phyloP scores from a whole-genome alignment of 2,888 invertebrate species.

The Chrysolina haemoptera region DNA sequence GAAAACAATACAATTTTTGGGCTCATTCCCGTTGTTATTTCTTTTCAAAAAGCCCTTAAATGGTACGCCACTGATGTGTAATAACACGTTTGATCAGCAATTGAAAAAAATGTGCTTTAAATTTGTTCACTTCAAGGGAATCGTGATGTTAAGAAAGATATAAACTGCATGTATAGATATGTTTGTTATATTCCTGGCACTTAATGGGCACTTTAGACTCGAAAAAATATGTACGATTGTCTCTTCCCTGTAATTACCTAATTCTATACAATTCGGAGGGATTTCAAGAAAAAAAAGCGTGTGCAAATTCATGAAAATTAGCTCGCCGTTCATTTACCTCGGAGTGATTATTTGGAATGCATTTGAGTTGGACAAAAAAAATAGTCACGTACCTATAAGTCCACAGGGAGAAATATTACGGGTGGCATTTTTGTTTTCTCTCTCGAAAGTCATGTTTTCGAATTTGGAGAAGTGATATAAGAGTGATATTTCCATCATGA shows the following conservation, averaged over 20 bases:
- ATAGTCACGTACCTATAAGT: not conserved
- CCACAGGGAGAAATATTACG: conserved; percentile 1
- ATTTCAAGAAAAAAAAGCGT: conserved; percentile 20
- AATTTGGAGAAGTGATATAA: too few species aligned
- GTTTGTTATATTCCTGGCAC: conserved; percentile 25
- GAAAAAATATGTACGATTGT: conserved; percentile 31
- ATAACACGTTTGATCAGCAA: conserved; percentile 42
- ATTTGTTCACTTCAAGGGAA: conserved; percentile 49
- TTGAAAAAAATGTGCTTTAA: conserved; percentile 46
- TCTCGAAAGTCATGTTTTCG: not conserved
- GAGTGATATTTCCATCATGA: too few species aligned
- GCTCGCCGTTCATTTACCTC: not conserved
- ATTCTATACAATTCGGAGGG: conserved; percentile 29
- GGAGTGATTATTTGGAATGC: conserved; percentile 4
- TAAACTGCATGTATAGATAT: conserved; percentile 31
- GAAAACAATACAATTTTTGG: too few species aligned
- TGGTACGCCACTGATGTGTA: conserved; percentile 29
- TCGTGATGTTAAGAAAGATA: conserved; percentile 47
- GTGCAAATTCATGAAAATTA: conserved; percentile 22
- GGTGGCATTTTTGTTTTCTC: not conserved
- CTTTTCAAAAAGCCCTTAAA: not conserved
- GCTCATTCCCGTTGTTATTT: too few species aligned
- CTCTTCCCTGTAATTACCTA: conserved; percentile 32
- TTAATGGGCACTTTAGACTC: conserved; percentile 27
- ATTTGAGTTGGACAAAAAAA: not conserved